A percentile compares a stretch with the other conserved stretches of the same genome.
These are phyloP conservation scores for Gymnothorax reevesii DNA, from an alignment of 2,797 vertebrate genomes.

Conservation along the genomic window DNA sequence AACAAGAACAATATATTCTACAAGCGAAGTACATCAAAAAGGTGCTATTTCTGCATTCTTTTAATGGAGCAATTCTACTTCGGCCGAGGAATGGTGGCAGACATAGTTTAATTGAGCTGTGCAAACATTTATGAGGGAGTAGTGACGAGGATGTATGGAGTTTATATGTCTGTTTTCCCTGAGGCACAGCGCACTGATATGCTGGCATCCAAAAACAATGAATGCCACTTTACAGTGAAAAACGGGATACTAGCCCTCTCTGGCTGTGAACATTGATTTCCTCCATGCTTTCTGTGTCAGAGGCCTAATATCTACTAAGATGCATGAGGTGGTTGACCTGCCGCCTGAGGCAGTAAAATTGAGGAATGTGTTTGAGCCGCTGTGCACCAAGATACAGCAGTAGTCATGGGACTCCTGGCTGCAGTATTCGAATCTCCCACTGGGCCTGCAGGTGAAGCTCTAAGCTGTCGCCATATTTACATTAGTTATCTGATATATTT, in stretches of 20 bases:
- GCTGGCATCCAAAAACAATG: not conserved
- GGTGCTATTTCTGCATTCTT: not conserved
- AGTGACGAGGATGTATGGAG: not conserved
- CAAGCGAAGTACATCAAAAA: not conserved
- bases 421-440: not conserved
- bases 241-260: not conserved
- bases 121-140: not conserved
- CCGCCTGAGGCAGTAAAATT: constrained; percentile 3
- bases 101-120: constrained; percentile 4
- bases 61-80: not conserved
- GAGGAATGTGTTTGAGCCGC: not conserved
- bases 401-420: not conserved
- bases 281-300: not conserved
- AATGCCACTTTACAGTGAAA: constrained; percentile 8
- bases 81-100: not conserved
- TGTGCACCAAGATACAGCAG: not conserved
- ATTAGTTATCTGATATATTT: not conserved
- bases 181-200: not conserved
- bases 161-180: not conserved
- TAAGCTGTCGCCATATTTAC: not conserved
- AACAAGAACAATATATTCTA: not conserved
- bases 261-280: constrained; percentile 3
- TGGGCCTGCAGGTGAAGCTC: not conserved
- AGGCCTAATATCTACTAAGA: constrained; percentile 19
- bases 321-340: constrained; percentile 5